phyloP scores from a whole-genome alignment of 2,113 vertebrate species.

The Anoplopoma fimbria region DNA sequence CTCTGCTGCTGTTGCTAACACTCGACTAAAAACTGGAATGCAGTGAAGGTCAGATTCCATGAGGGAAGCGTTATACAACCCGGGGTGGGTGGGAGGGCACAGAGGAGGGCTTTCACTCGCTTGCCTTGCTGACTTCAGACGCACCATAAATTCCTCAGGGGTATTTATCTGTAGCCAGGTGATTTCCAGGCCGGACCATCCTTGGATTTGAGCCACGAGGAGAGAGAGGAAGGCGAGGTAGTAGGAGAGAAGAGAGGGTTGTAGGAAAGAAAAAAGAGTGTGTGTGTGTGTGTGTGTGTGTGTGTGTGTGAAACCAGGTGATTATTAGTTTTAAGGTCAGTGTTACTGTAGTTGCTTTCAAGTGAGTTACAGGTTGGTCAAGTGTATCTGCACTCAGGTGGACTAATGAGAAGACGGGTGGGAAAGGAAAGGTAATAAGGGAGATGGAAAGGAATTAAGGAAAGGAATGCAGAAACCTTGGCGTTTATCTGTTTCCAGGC shows the following conservation, averaged over 20 bases:
- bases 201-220: conserved; percentile 32
- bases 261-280: conserved; percentile 2
- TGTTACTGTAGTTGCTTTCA: background rate
- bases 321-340: conserved; percentile 3
- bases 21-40: conserved; percentile 76
- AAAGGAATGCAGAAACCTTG: background rate
- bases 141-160: conserved; percentile 74
- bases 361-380: background rate
- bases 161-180: conserved; percentile 81
- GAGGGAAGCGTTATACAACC: conserved; percentile 76
- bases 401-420: background rate
- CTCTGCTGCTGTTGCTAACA: conserved; percentile 68
- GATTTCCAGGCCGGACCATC: conserved; percentile 71
- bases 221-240: background rate
- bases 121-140: conserved; percentile 76
- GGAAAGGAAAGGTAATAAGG: background rate
- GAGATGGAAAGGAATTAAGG: background rate
- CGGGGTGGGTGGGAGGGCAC: conserved; percentile 58
- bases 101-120: conserved; percentile 70
- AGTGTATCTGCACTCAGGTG: background rate
- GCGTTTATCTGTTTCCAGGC: background rate
- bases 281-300: conserved; percentile 23
- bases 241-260: background rate
- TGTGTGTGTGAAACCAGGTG: conserved; percentile 5
- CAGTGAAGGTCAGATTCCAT: conserved; percentile 83